Conservation (phyloP, 2,888 invertebrate species). For the Dolichomitus sp. region DNA sequence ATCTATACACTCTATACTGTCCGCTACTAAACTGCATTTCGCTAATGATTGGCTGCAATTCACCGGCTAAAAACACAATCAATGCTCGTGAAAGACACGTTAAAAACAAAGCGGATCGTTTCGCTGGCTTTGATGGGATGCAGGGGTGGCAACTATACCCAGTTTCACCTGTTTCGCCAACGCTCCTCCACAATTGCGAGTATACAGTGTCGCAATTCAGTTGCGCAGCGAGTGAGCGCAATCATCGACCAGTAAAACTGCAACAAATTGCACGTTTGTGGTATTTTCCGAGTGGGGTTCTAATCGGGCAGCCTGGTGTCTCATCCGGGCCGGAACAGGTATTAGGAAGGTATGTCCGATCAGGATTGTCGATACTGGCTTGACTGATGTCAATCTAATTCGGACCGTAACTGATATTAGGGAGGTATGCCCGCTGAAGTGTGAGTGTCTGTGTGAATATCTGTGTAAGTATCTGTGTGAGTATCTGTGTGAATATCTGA, state of each 20-base stretch:
- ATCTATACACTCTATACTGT: conserved; percentile 13
- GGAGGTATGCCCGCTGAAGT: no score
- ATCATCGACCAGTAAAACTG: conserved; percentile 75
- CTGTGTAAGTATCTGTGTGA: no score
- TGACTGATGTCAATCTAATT: no score
- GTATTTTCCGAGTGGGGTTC: neutral
- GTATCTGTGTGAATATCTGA: no score
- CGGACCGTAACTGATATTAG: no score
- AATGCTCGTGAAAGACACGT: conserved; percentile 77
- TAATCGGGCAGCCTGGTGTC: no score
- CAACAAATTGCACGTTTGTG: neutral
- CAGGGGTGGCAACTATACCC: conserved; percentile 22
- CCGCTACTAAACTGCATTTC: conserved; percentile 56
- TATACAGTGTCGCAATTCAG: conserved; percentile 73
- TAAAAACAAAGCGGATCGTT: conserved; percentile 72
- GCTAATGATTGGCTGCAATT: conserved; percentile 80
- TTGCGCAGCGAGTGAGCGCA: conserved; percentile 76
- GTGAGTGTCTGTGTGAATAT: no score
- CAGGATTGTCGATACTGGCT: no score
- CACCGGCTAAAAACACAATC: conserved; percentile 80
- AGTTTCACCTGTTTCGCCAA: conserved; percentile 8
- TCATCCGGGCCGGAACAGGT: no score
- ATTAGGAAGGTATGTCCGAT: no score
- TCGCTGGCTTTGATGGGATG: conserved; percentile 61
- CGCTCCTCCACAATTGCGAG: neutral